These are phyloP conservation scores for Lepus timidus DNA, from an alignment of 2,113 vertebrate species.

Conservation along the genomic window DNA sequence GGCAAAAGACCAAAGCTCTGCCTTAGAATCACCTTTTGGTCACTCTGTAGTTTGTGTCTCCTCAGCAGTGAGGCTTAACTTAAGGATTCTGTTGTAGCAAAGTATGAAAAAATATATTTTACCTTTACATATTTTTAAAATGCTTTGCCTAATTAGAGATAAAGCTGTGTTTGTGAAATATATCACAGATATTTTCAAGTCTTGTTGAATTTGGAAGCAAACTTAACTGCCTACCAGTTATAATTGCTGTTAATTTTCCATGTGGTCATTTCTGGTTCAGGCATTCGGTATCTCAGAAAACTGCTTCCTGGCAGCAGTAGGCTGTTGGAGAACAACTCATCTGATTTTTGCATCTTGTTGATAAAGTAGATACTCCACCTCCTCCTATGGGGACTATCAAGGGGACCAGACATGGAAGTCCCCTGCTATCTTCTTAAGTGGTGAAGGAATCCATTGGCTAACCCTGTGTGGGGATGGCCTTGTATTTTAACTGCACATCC, in stretches of 20 bases:
- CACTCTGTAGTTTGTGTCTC: not conserved
- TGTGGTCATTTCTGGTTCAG: not conserved
- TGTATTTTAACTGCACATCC: not conserved
- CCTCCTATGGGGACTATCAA: not conserved
- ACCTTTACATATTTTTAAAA: slow-evolving; percentile 21
- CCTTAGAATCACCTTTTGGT: not conserved
- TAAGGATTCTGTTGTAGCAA: not conserved
- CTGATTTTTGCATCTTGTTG: not conserved
- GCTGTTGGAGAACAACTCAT: not conserved
- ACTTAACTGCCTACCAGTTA: not conserved
- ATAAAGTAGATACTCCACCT: not conserved
- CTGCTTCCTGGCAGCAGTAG: not conserved
- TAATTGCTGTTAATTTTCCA: not conserved
- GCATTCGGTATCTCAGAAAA: not conserved
- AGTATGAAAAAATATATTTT: not conserved
- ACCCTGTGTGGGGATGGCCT: not conserved
- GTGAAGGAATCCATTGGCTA: not conserved
- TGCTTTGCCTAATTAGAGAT: slow-evolving; percentile 39
- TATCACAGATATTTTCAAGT: not conserved
- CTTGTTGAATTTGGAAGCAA: slow-evolving; percentile 48
- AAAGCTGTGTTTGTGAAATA: slow-evolving; percentile 5
- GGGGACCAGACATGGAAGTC: not conserved
- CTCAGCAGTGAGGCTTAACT: slow-evolving; percentile 27
- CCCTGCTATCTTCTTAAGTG: not conserved
- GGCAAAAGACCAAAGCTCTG: not conserved